These are phyloP conservation scores for Leucoraja ocellata DNA, from an alignment of 2,797 vertebrate genomes.

Conservation along the genomic window DNA sequence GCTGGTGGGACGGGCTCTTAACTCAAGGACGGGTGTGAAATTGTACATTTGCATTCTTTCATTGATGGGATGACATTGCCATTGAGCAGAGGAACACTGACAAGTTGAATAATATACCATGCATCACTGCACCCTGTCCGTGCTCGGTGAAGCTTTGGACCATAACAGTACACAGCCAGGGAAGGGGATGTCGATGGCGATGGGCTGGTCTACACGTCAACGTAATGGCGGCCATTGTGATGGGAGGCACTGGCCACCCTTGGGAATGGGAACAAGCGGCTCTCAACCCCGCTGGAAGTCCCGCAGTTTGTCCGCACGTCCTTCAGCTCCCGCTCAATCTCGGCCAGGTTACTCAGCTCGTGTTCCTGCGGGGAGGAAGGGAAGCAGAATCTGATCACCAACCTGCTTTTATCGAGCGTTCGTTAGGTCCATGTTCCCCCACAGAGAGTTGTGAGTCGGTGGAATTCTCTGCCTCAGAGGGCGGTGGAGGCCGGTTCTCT, in stretches of 20 bases:
- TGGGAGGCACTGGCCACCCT: neutral
- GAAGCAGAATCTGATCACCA: too few species aligned
- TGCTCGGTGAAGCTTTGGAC: neutral
- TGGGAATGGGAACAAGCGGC: too few species aligned
- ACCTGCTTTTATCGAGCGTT: too few species aligned
- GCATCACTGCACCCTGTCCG: neutral
- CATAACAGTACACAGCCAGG: constrained; percentile 10
- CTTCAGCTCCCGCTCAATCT: constrained; percentile 64
- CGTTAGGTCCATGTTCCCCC: too few species aligned
- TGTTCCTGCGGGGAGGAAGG: constrained; percentile 42
- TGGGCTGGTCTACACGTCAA: neutral
- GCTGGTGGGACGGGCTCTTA: neutral
- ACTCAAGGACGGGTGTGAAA: neutral
- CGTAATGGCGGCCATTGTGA: neutral
- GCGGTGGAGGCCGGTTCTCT: too few species aligned
- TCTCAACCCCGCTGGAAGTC: constrained; percentile 60
- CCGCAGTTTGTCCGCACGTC: constrained; percentile 63
- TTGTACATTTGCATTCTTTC: neutral
- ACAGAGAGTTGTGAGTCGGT: too few species aligned
- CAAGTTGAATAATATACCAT: neutral
- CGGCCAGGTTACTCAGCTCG: constrained; percentile 57
- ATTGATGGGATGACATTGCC: constrained; percentile 1
- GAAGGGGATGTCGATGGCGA: neutral
- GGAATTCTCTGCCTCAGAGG: too few species aligned
- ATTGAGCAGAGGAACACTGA: too few species aligned